phyloP scores from a whole-genome alignment of 2,888 invertebrate species.

The Pteria penguin region DNA sequence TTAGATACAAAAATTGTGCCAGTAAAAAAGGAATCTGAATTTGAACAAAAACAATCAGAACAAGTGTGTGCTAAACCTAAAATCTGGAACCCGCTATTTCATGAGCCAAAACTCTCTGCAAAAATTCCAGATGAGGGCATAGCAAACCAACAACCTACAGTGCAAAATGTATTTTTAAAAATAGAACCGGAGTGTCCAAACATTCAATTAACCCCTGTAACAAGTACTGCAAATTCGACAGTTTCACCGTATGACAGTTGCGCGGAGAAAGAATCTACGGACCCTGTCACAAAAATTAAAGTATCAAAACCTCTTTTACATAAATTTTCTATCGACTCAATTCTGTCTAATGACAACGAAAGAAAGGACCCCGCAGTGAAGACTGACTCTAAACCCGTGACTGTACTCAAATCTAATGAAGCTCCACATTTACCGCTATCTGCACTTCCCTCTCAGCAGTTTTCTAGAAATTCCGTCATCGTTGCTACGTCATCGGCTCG shows the following conservation, averaged over 20 bases:
- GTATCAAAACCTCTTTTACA: neutral
- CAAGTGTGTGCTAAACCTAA: conserved; percentile 8
- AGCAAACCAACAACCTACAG: neutral
- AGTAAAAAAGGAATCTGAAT: neutral
- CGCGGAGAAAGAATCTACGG: too few species aligned
- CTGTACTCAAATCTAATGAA: too few species aligned
- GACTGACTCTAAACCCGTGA: too few species aligned
- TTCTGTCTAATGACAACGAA: neutral
- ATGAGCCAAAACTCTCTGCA: neutral
- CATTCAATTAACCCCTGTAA: too few species aligned
- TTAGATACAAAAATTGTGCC: neutral
- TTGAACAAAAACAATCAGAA: neutral
- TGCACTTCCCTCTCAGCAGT: too few species aligned
- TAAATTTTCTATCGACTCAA: neutral
- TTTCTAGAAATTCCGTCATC: neutral
- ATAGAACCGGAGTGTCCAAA: neutral
- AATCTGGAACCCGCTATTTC: conserved; percentile 24
- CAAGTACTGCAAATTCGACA: too few species aligned
- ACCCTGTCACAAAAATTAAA: too few species aligned
- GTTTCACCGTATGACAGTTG: too few species aligned
- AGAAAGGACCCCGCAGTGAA: too few species aligned
- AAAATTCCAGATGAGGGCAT: neutral
- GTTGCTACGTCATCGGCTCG: neutral
- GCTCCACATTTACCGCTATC: too few species aligned
- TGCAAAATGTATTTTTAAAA: neutral